Base-by-base conservation (phyloP, 2,113 vertebrate genomes). In the Dipodomys stephensi region DNA sequence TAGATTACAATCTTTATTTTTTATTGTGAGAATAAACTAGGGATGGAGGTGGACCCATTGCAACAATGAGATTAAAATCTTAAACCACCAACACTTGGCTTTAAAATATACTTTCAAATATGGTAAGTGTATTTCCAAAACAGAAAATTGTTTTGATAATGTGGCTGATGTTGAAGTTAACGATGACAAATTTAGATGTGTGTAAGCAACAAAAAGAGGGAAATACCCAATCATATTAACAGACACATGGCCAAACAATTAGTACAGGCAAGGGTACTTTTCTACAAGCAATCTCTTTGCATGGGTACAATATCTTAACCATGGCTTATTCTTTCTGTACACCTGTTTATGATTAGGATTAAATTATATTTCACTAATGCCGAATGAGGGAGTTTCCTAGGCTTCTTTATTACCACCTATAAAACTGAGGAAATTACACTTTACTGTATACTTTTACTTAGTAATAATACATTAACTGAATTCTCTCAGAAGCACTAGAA, bases 311-410 rank as follows among this genome's bases (percentile, higher is more conserved):
- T 96, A 81, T 67, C 4, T 90, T 95, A 94, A 95, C 93, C 92
- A 68, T 1, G 95, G 85, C 83, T 94, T 92, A 74, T 62, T 93
- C 18, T 82, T 96, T 90, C 30, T 87, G 39, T 87, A 39, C 32
- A 96, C 49, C 25, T 96, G 86, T 85, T 97, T 95, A 93, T 90
- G 53, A 93, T 95, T 87, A 96, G 8, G 32, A 28, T 93, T 94
- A 87, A 94, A 90, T 94, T 97, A 91, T 81, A 88, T 93, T 96
- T 96, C 32, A 86, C 30, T 68, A 28, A 95, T 96, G 25, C 9
- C 94, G 27, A 81, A 0, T 83, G 67, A 91, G 68, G 4, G 91
- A 19, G 5, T 88, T 25, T 27, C 82, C 84, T 64, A 35, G 4
- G 53, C 22, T 44, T 87, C 96, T 95, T 92, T 83, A 92, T 62